Base-by-base conservation (phyloP, 2,888 invertebrate genomes). In the Aporophyla nigra region DNA sequence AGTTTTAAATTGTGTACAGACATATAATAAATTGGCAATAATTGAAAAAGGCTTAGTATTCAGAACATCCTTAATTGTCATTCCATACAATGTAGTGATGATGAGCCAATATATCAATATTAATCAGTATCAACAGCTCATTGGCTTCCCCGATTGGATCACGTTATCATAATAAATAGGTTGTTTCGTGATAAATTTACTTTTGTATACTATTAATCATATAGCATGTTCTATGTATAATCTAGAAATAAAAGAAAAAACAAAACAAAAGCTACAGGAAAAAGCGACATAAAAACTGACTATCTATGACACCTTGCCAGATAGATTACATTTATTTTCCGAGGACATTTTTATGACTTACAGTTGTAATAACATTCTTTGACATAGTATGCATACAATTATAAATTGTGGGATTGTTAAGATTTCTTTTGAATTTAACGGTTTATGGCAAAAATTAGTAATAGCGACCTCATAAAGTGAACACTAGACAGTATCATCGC, bases 101-200 rank as follows among this genome's bases (percentile, higher is more conserved):
- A n/a, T 24, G 14, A 74, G 24, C 56, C 75, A 75, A 56, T 62
- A 21, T 7, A 43, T 54, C 33, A 71, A 54, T 46, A 51, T 43
- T 27, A 70, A n/a, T 65, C 62, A 24, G 9, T 78, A 58, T 63
- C n/a, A 16, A 63, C 43, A 16, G 24, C 56, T 69, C 21, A 65
- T 51, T 51, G 49, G 27, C 43, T 62, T 79, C 51, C 6, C 49
- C 61, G 19, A 70, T 63, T 46, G 56, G 51, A 33, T 58, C 16
- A 49, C 49, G n/a, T 72, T 54, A 72, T 24, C 27, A 43, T 2
- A 21, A 27, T 16, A 56, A 43, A 61, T 10, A 69, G 9, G 1
- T 63, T 12, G 76, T 46, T 62, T 54, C 16, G 33, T 24, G 53
- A 27, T 74, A 19, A 61, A 53, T n/a, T 33, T 43, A 43, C n/a